Percentiles rank a stretch among this genome's conserved stretches.
phyloP scores from a whole-genome alignment of 2,888 invertebrate species.

The Bibio marci region DNA sequence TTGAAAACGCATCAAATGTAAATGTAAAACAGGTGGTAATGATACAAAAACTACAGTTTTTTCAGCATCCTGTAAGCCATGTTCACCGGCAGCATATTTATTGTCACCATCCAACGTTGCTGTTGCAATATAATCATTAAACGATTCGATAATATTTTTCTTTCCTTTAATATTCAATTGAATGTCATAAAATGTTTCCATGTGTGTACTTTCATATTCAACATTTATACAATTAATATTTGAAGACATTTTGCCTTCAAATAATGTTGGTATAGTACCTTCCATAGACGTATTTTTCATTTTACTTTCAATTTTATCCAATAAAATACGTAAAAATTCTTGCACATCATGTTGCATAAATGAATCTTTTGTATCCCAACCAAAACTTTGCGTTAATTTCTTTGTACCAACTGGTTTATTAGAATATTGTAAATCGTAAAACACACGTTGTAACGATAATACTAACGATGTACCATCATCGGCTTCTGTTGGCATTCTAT shows the following conservation, averaged over 20 bases:
- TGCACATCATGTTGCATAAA: constrained; percentile 99
- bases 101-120: constrained; percentile 96
- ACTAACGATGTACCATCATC: constrained; percentile 86
- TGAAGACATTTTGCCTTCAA: constrained; percentile 98
- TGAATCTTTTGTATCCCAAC: constrained; percentile 99
- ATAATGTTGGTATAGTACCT: constrained; percentile 91
- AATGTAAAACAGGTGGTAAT: constrained; percentile 93
- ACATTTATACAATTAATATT: constrained; percentile 98
- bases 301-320: constrained; percentile 96
- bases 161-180: constrained; percentile 97
- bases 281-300: constrained; percentile 99
- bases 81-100: constrained; percentile 96
- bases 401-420: constrained; percentile 98
- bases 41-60: constrained; percentile 92
- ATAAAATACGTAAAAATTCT: constrained; percentile 70
- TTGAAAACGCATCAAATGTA: constrained; percentile 97
- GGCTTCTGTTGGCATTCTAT: constrained; percentile 97
- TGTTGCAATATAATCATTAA: constrained; percentile 89
- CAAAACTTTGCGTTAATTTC: constrained; percentile 96
- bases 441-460: constrained; percentile 90
- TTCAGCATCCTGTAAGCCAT: constrained; percentile 91
- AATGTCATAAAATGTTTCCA: constrained; percentile 97
- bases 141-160: constrained; percentile 88
- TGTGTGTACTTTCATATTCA: constrained; percentile 83
- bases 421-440: constrained; percentile 93